These are phyloP conservation scores for Telmatherina bonti DNA, from an alignment of 2,797 vertebrate species.

Conservation along the genomic window DNA sequence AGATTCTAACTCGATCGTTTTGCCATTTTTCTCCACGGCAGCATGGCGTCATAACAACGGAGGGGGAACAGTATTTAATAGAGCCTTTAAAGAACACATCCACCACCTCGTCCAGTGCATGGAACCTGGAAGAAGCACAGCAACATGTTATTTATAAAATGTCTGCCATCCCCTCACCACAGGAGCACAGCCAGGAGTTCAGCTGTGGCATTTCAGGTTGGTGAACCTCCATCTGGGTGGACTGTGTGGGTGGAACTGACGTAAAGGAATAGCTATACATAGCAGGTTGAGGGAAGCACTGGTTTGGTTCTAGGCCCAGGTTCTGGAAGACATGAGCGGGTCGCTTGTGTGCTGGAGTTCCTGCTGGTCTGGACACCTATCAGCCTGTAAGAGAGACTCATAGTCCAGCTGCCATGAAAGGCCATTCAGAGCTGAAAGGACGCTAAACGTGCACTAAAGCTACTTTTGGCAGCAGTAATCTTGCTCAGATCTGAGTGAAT, in stretches of 20 bases:
- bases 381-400: constrained; percentile 55
- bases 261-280: constrained; percentile 79
- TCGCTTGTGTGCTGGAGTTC: constrained; percentile 68
- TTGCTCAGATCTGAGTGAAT: constrained; percentile 31
- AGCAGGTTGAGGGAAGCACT: constrained; percentile 78
- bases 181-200: constrained; percentile 88
- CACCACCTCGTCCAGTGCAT: constrained; percentile 87
- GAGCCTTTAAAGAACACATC: constrained; percentile 94
- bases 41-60: constrained; percentile 98
- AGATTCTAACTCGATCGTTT: constrained; percentile 51
- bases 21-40: constrained; percentile 73
- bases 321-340: constrained; percentile 69
- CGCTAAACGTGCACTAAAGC: constrained; percentile 29
- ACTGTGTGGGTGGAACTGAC: constrained; percentile 80
- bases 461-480: constrained; percentile 56
- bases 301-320: constrained; percentile 79
- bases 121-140: constrained; percentile 92
- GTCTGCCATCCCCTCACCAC: constrained; percentile 90
- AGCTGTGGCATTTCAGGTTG: constrained; percentile 97
- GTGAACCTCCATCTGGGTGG: constrained; percentile 79
- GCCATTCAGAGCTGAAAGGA: constrained; percentile 40
- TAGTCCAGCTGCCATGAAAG: constrained; percentile 53
- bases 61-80: constrained; percentile 99
- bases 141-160: constrained; percentile 99
- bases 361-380: constrained; percentile 66